phyloP scores from a whole-genome alignment of 1,140 invertebrate species.

The Orius laevigatus region DNA sequence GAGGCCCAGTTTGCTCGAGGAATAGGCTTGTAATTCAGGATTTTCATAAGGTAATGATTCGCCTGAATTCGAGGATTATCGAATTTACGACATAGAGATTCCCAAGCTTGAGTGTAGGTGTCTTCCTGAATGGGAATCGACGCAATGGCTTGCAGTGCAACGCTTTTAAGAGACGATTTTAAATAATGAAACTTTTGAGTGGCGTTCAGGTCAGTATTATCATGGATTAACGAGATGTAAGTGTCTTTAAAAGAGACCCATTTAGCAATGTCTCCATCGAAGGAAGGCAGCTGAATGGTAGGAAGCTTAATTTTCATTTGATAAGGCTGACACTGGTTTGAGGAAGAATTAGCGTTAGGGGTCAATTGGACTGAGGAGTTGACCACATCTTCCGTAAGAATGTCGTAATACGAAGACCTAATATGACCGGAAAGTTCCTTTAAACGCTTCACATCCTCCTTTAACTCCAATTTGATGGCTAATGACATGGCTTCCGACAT shows the following conservation, averaged over 20 bases:
- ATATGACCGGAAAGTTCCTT: too few species aligned
- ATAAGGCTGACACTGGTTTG: too few species aligned
- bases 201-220: constrained; percentile 19
- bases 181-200: constrained; percentile 25
- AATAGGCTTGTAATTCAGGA: background rate
- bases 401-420: too few species aligned
- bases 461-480: too few species aligned
- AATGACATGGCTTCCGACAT: too few species aligned
- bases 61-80: background rate
- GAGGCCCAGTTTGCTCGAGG: too few species aligned
- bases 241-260: constrained; percentile 25
- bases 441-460: too few species aligned
- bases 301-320: constrained; percentile 19
- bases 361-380: too few species aligned
- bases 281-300: constrained; percentile 23
- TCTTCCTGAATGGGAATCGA: constrained; percentile 15
- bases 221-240: constrained; percentile 23
- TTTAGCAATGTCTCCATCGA: constrained; percentile 22
- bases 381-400: too few species aligned
- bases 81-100: background rate
- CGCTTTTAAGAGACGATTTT: constrained; percentile 20
- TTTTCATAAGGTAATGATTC: background rate
- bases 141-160: constrained; percentile 21
- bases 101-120: background rate
- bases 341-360: too few species aligned